Evolutionary conservation across 2,888 invertebrate species (phyloP), one percentile per base, ranked within the genome.

Genomic region (Polyommatus iphigenia): DNA sequence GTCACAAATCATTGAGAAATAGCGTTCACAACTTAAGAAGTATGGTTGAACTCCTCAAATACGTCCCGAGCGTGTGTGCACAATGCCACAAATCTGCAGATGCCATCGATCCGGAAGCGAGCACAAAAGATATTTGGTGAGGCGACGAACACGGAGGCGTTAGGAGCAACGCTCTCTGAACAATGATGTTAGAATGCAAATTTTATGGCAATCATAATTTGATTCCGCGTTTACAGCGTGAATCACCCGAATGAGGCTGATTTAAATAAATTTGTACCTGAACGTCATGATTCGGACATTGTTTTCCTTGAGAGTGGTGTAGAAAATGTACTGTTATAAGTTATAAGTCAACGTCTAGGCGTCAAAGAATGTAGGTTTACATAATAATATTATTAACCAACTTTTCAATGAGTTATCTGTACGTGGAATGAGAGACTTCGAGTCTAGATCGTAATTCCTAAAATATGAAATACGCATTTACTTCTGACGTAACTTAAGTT

Each of bases 181-280:
- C 72, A 72, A 72, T 72, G 72, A 72, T 36, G 36, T 41, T 20
- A 72, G 72, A 72, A 41, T 72, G 72, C 72, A 72, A 72, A 72
- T 72, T 72, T 41, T 41, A 72, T 72, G 72, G 72, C 36, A 72
- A 72, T 72, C n/a, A 72, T 72, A 41, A 72, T 72, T 41, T 72
- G 18, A 72, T 36, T 72, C 72, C 41, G 72, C 72, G n/a, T 72
- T 72, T 41, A n/a, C 72, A 41, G 41, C 10, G 67, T 67, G 67
- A 67, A 29, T 32, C 72, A 72, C 41, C 29, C 67, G 29, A 18
- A 32, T 67, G 67, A 32, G 29, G 18, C 15, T 67, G 29, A 67
- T 67, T 67, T 67, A 32, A 67, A 67, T 72, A 71, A 71, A n/a
- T 41, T 41, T 72, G 36, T 67, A 15, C 7, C 67, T 5, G 29